Evolutionary conservation across 2,113 vertebrate species (phyloP).

Genomic region (Harpagus bidentatus): DNA sequence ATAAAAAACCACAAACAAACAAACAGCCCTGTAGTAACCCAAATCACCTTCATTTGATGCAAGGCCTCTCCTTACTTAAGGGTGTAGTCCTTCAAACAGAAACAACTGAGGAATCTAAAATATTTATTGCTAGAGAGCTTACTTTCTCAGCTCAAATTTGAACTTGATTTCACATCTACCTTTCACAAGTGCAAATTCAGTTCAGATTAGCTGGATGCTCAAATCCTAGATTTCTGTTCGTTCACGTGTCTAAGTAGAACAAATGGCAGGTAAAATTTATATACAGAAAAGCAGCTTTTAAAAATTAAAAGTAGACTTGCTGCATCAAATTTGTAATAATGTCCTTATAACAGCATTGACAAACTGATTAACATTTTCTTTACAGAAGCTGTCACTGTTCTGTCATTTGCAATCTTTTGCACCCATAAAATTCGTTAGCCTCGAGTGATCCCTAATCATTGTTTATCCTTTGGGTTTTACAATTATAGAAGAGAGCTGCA

Average conservation of each 20-base stretch:
- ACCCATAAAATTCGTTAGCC: not conserved
- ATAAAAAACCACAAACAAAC: not conserved
- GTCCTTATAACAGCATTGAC: not conserved
- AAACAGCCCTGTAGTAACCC: not conserved
- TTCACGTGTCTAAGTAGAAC: rapidly evolving
- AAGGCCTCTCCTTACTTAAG: not conserved
- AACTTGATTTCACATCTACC: not conserved
- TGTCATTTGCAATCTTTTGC: not conserved
- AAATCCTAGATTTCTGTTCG: not conserved
- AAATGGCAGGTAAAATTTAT: not conserved
- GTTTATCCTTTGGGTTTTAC: not conserved
- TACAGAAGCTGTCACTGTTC: not conserved
- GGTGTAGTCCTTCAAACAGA: not conserved
- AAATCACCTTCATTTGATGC: not conserved
- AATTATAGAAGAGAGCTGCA: rapidly evolving
- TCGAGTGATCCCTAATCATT: not conserved
- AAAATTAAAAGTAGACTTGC: not conserved
- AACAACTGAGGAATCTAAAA: not conserved
- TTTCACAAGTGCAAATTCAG: not conserved
- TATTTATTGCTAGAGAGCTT: not conserved
- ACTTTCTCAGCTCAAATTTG: not conserved
- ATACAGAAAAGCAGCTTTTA: not conserved
- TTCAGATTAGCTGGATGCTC: not conserved
- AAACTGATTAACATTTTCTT: not conserved
- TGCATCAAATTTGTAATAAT: not conserved